phyloP scores from a whole-genome alignment of 2,888 invertebrate genomes.

The Hemithea aestivaria region DNA sequence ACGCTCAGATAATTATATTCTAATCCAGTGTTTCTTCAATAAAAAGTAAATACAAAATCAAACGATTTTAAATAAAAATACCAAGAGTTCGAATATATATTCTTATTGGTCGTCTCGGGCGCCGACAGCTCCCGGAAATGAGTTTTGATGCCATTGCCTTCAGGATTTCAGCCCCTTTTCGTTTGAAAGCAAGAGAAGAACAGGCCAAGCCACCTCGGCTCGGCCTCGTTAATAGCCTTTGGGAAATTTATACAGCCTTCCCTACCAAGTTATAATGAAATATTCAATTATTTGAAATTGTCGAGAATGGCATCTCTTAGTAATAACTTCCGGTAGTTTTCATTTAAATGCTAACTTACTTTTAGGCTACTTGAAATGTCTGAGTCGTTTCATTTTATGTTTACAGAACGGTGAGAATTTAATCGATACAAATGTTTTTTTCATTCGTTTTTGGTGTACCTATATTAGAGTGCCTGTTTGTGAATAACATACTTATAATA shows the following conservation, averaged over 20 bases:
- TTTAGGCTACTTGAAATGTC: too few species aligned
- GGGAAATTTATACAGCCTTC: slow-evolving; percentile 20
- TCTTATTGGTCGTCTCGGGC: slow-evolving; percentile 64
- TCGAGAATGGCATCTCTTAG: slow-evolving; percentile 7
- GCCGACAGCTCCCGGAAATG: slow-evolving; percentile 71
- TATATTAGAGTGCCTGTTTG: too few species aligned
- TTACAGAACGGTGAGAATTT: too few species aligned
- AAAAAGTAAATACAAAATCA: slow-evolving; percentile 31
- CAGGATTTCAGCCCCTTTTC: slow-evolving; percentile 25
- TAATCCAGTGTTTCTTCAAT: too few species aligned
- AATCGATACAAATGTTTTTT: too few species aligned
- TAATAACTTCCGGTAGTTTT: too few species aligned
- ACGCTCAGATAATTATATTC: too few species aligned
- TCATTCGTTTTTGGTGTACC: too few species aligned
- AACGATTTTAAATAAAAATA: slow-evolving; percentile 56
- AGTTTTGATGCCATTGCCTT: slow-evolving; percentile 53
- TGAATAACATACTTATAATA: too few species aligned
- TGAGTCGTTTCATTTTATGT: too few species aligned
- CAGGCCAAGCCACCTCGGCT: slow-evolving; percentile 50
- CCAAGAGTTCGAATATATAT: slow-evolving; percentile 57
- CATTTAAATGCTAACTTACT: too few species aligned
- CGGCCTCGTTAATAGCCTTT: slow-evolving; percentile 35
- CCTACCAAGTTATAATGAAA: slow-evolving; percentile 19
- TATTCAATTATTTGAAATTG: slow-evolving; percentile 18
- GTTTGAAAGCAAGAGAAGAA: slow-evolving; percentile 36